A percentile compares a stretch with the other conserved stretches of the same genome.
Conservation (phyloP, 2,797 vertebrate genomes). For the Myotis planiceps region DNA sequence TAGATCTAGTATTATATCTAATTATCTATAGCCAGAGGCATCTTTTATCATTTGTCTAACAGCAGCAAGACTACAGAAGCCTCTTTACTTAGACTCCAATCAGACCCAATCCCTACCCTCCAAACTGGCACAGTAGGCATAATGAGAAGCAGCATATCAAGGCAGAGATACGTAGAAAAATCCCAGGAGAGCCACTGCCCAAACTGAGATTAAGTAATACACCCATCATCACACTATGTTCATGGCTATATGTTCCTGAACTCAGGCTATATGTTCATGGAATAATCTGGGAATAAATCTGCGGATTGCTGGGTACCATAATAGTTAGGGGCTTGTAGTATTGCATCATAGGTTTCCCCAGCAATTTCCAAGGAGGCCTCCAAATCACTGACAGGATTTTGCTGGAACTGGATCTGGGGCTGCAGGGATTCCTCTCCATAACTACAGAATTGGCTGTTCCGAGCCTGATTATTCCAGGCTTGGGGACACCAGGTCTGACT, state of each 20-base stretch:
- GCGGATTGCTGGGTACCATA: neutral
- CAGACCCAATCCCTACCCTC: neutral
- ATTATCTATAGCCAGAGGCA: neutral
- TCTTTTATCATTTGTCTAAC: neutral
- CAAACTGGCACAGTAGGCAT: neutral
- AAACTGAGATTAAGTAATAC: neutral
- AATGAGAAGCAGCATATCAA: neutral
- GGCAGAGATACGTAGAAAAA: neutral
- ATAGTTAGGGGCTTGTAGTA: neutral
- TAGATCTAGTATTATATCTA: neutral
- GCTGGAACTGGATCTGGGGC: conserved; percentile 25
- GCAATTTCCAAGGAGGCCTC: neutral
- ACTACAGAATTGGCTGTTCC: neutral
- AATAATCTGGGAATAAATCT: conserved; percentile 45
- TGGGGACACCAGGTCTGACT: too few relatives aligned
- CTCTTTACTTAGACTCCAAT: neutral
- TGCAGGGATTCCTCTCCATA: conserved; percentile 43
- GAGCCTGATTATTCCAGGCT: neutral
- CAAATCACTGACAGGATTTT: conserved; percentile 4
- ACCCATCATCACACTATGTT: neutral
- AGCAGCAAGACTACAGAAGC: neutral
- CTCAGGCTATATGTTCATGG: neutral
- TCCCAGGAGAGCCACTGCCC: neutral
- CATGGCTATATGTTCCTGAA: neutral
- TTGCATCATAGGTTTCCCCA: neutral